Evolutionary conservation across 2,113 vertebrate species (phyloP), one percentile per base, ranked within the genome.

Genomic region (Nesoenas mayeri): DNA sequence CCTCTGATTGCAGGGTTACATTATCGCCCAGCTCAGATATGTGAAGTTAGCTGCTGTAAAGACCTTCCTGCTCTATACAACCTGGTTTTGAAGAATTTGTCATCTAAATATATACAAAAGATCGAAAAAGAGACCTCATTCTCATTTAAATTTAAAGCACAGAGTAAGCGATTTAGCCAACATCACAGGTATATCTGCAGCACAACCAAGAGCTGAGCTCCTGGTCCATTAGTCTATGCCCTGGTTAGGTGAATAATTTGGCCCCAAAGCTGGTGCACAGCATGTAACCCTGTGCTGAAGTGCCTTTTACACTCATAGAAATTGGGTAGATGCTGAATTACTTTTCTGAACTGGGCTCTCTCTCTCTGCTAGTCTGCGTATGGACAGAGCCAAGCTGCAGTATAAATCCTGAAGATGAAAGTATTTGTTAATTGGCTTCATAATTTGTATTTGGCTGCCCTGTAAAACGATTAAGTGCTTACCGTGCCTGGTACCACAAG

Each of bases 371-470:
- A 62, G 32, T 74, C 50, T 61, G 22, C 5, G 2, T 61, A 56
- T 32, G n/a, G 79, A n/a, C 2, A 7, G 21, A 66, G 64, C n/a
- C 88, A 91, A 84, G 60, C 66, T 87, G 40, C 48, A 83, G 40
- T 53, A 83, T 66, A 96, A 94, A 91, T 90, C 82, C 89, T 74
- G 29, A 32, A 71, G 66, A 93, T 66, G 42, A 89, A 94, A 85
- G 80, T 86, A 85, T 88, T 84, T 91, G 65, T 81, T 95, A 95
- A 93, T 94, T 95, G 71, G 85, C 87, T 94, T 90, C 5, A 1
- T 89, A 72, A 95, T 87, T 95, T 69, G 26, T 89, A 65, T 94
- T 89, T 94, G 81, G 65, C 72, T 95, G 79, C 74, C 79, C 71
- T 85, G 50, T 74, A 80, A 91, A 89, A 74, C 77, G 62, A 93